Percentiles rank a stretch among this genome's conserved stretches.
phyloP scores from a whole-genome alignment of 2,888 invertebrate species.

The Subacronicta megacephala region DNA sequence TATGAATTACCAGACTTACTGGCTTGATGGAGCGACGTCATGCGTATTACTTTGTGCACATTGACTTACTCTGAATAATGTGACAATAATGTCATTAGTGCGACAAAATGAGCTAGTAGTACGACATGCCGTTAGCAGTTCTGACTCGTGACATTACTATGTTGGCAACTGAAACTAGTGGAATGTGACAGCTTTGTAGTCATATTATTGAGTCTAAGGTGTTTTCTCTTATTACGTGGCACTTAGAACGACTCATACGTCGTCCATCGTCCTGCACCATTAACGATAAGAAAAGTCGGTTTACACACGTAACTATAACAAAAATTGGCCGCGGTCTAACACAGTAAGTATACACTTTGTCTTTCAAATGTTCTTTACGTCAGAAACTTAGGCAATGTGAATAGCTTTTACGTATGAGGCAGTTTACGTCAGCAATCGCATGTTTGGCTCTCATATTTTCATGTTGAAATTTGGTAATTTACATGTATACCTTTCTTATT shows the following conservation, averaged over 20 bases:
- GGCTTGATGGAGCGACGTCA: constrained; percentile 57
- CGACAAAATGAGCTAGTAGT: constrained; percentile 51
- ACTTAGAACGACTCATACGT: constrained; percentile 22
- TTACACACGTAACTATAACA: constrained; percentile 31
- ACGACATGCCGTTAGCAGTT: constrained; percentile 53
- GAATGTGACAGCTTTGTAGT: constrained; percentile 28
- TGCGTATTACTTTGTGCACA: constrained; percentile 51
- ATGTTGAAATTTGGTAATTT: constrained; percentile 51
- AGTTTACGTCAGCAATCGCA: constrained; percentile 64
- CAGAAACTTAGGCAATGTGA: constrained; percentile 59
- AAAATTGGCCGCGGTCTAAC: constrained; percentile 25
- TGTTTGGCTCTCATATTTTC: constrained; percentile 55
- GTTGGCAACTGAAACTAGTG: constrained; percentile 36
- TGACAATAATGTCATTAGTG: constrained; percentile 62
- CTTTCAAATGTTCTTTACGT: constrained; percentile 63
- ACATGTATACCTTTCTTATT: constrained; percentile 31
- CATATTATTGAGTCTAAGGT: constrained; percentile 41
- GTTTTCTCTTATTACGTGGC: constrained; percentile 40
- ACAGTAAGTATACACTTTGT: constrained; percentile 39
- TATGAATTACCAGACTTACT: constrained; percentile 63
- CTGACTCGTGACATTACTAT: constrained; percentile 48
- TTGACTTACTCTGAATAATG: constrained; percentile 66
- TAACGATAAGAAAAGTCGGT: constrained; percentile 42
- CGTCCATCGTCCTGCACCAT: constrained; percentile 47
- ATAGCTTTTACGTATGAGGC: constrained; percentile 58